Evolutionary conservation across 1,140 invertebrate genomes (phyloP), one percentile per base, ranked within the genome.

Genomic region (Arion vulgaris): DNA sequence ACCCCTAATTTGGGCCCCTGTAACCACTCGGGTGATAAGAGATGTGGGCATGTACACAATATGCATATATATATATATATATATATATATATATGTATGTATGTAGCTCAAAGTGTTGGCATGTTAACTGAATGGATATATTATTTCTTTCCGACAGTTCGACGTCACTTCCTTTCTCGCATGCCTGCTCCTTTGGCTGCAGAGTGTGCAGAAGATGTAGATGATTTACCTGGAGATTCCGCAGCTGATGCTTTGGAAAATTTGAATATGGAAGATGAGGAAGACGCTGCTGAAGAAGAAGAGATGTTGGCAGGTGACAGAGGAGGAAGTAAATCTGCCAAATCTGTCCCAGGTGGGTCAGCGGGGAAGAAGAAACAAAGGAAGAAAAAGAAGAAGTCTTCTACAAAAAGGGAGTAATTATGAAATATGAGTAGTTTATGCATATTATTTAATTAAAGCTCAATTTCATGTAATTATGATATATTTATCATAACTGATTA

Each of bases 321-420:
- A 75, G 68, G 51, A 69, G 69, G n/a, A 0, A 36, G 2, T 17
- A 79, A 79, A 26, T 32, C 41, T 1, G 4, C 32, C 13, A 51
- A 75, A 51, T 53, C 45, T 28, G 66, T 23, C 17, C 17, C 7
- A 19, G 38, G 36, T 1, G 32, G 36, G 17, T 41, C 28, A 1
- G 83, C 57, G 68, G 39, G 34, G 19, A 71, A 72, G 23, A 57
- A 75, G 41, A 69, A 74, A 36, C 69, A 72, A 75, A 85, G 82
- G 69, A 86, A 86, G 72, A 88, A 87, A 66, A 87, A 86, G 69
- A 88, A 87, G 77, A 86, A 86, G 81, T 85, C 82, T 41, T 84
- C 84, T 68, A 78, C 80, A 19, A 79, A 66, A 66, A 28, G 62
- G n/a, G 28, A 66, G 28, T 57, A 19, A 57, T n/a, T 15, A 11